Evolutionary conservation across 2,888 invertebrate genomes (phyloP).

Genomic region (Drosophila hawaiiensis): DNA sequence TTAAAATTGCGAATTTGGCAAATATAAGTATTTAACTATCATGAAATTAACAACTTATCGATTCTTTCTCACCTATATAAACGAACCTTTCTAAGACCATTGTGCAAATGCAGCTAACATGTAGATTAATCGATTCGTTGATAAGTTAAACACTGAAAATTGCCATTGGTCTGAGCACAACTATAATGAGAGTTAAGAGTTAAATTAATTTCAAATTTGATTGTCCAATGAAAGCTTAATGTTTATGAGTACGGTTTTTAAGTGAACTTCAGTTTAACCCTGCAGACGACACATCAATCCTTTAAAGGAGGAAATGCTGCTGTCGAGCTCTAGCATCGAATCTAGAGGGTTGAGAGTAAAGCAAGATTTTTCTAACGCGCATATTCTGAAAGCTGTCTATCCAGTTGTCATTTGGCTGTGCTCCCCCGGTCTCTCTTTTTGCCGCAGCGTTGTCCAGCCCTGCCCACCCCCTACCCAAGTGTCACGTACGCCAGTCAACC

Average conservation of each 20-base stretch:
- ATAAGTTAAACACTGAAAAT: neutral
- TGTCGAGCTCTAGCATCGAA: neutral
- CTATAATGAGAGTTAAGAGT: neutral
- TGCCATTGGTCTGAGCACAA: neutral
- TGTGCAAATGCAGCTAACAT: neutral
- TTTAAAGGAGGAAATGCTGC: neutral
- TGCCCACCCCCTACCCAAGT: slow-evolving; percentile 9
- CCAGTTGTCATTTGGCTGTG: slow-evolving; percentile 12
- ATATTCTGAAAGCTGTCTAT: slow-evolving; percentile 53
- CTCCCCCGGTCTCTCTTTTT: neutral
- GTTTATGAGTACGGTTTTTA: neutral
- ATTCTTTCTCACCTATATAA: neutral
- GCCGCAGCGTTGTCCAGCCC: neutral
- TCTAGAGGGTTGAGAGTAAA: slow-evolving; percentile 14
- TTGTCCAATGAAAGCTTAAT: neutral
- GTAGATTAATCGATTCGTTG: neutral
- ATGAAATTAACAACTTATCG: neutral
- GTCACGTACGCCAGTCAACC: slow-evolving; percentile 52
- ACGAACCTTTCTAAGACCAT: neutral
- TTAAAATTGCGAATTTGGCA: neutral
- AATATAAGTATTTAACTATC: too few species aligned
- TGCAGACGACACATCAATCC: neutral
- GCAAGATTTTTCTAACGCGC: slow-evolving; percentile 65
- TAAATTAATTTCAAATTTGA: neutral
- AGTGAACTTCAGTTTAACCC: neutral